phyloP scores from a whole-genome alignment of 2,113 vertebrate genomes.

The Callopanchax toddi region DNA sequence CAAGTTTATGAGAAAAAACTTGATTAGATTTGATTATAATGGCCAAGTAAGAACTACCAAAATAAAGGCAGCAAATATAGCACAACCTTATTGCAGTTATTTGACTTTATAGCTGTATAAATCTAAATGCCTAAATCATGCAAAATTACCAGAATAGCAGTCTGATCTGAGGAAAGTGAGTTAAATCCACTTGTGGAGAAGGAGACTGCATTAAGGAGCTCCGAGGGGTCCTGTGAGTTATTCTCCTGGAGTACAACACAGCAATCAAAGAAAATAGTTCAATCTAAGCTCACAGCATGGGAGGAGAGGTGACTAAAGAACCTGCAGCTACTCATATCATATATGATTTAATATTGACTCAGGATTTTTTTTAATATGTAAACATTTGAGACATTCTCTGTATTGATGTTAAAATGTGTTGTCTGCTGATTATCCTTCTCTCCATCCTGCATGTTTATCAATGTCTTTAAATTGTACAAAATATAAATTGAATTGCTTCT shows the following conservation, averaged over 20 bases:
- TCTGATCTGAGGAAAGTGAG: not conserved
- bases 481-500: not conserved
- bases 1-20: no score
- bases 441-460: no score
- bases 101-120: not conserved
- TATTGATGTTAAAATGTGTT: no score
- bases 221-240: not conserved
- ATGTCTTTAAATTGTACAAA: not conserved
- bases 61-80: no score
- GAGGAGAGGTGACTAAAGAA: no score
- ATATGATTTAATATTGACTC: not conserved
- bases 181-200: not conserved
- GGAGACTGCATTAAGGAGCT: not conserved
- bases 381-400: no score
- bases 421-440: no score
- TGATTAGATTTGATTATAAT: no score
- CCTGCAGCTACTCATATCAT: not conserved
- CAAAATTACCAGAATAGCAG: no score
- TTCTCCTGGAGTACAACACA: constrained; percentile 4
- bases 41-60: no score
- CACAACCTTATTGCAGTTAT: no score
- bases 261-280: constrained; percentile 1
- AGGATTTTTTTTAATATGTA: not conserved
- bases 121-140: not conserved
- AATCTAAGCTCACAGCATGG: not conserved